Percentiles rank a stretch among this genome's conserved stretches.
These are phyloP conservation scores for Osedax frankpressi DNA, from an alignment of 2,888 invertebrate species.

Conservation along the genomic window DNA sequence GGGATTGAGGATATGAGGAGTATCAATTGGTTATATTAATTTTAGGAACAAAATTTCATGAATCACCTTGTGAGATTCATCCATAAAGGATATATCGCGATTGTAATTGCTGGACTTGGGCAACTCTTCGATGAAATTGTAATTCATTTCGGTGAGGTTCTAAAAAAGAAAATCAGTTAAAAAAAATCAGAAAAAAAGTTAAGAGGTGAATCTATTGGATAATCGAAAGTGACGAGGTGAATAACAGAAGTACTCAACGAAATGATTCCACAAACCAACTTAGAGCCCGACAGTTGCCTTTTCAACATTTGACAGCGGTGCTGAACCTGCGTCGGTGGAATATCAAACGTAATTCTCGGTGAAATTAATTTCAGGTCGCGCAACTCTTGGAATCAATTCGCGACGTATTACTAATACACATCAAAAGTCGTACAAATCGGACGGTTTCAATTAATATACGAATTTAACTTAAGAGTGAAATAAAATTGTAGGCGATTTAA, in stretches of 20 bases:
- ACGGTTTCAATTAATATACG: too few relatives aligned
- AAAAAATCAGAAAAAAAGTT: too few relatives aligned
- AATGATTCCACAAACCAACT: background rate
- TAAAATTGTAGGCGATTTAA: too few relatives aligned
- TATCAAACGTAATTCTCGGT: too few relatives aligned
- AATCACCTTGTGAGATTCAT: background rate
- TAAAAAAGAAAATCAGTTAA: background rate
- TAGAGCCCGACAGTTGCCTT: background rate
- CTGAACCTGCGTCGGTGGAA: background rate
- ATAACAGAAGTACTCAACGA: background rate
- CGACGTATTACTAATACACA: too few relatives aligned
- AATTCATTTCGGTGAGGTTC: background rate
- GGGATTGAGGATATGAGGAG: too few relatives aligned
- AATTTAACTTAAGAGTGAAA: too few relatives aligned
- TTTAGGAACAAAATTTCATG: background rate
- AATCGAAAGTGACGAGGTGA: too few relatives aligned
- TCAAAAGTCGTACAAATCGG: too few relatives aligned
- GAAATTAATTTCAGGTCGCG: too few relatives aligned
- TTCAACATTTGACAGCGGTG: background rate
- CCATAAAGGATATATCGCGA: background rate
- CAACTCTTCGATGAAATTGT: background rate
- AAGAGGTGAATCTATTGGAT: too few relatives aligned
- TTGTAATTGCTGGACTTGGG: background rate
- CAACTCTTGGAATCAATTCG: too few relatives aligned
- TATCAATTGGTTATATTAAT: background rate